Conservation (phyloP, 2,113 vertebrate species). For the Cercocebus atys region DNA sequence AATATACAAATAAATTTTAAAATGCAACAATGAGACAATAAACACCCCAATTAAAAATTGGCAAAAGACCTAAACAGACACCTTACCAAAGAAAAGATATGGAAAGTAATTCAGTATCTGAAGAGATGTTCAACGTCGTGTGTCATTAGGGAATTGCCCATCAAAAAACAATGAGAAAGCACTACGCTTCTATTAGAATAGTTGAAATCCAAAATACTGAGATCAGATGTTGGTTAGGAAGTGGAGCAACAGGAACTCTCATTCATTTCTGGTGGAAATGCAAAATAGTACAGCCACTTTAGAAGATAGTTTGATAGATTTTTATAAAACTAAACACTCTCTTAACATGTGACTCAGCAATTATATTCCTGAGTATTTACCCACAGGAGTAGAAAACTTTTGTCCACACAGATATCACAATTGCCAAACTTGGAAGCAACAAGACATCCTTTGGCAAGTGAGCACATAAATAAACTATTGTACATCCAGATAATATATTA, state of each 20-base stretch:
- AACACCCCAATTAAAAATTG: not conserved
- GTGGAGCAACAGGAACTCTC: not conserved
- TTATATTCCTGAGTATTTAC: not conserved
- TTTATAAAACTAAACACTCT: not conserved
- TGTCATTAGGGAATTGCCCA: not conserved
- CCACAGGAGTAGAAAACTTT: not conserved
- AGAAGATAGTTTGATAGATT: not conserved
- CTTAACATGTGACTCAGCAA: not conserved
- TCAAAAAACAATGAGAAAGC: not conserved
- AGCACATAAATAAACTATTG: not conserved
- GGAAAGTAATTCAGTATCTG: not conserved
- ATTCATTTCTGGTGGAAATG: not conserved
- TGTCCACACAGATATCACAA: not conserved
- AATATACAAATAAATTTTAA: not conserved
- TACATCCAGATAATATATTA: not conserved
- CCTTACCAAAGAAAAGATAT: not conserved
- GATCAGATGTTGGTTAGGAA: not conserved
- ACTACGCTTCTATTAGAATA: not conserved
- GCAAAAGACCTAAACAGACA: not conserved
- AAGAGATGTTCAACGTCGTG: not conserved
- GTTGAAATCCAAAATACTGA: not conserved
- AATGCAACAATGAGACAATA: not conserved
- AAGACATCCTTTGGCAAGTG: too few species aligned
- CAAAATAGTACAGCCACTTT: not conserved
- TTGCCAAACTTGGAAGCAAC: not conserved